Evolutionary conservation across 1,140 invertebrate genomes (phyloP), one percentile per base, ranked within the genome.

Genomic region (Galendromus occidentalis): DNA sequence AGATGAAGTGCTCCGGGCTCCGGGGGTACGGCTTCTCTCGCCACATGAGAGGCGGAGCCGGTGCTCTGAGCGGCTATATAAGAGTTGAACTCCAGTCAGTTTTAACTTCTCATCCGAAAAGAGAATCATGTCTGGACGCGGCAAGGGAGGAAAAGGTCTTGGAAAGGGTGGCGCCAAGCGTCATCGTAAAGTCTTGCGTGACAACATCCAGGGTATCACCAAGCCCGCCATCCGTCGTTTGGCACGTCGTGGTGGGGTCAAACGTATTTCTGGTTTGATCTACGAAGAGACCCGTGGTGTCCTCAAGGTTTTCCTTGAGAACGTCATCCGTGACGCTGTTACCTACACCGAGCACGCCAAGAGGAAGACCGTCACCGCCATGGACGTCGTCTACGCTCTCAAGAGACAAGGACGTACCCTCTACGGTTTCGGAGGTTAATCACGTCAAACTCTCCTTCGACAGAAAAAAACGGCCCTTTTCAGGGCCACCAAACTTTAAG

Each of bases 311-410:
- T 88, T 88, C 74, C 75, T 88, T 64, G 85, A 87, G 74, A 87
- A 86, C 72, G 84, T 88, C 0, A 88, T 88, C 71, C 79, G 85
- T 65, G 86, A 87, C 75, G 84, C 85, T 12, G 84, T 88, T 64
- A 87, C 85, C n/a, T 88, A 87, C 76, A 86, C 84, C 12, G 85
- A 85, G 74, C 84, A 87, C 74, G 84, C 85, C 68, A 87, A 86
- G 77, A 77, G 86, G 68, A 89, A 88, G 76, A 89, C 86, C 20
- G 80, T 83, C 42, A 89, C 86, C 9, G 85, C 86, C 64, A 89
- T 89, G 86, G 86, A 90, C 72, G 85, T 89, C 17, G 87, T 90
- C 22, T 88, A 88, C 71, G 86, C 86, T 29, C 76, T 89, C 69
- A 90, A 89, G 75, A 76, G 86, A 59, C 86, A 88, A 77, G 87